phyloP scores from a whole-genome alignment of 2,113 vertebrate species.

The Ceyx melanurus region DNA sequence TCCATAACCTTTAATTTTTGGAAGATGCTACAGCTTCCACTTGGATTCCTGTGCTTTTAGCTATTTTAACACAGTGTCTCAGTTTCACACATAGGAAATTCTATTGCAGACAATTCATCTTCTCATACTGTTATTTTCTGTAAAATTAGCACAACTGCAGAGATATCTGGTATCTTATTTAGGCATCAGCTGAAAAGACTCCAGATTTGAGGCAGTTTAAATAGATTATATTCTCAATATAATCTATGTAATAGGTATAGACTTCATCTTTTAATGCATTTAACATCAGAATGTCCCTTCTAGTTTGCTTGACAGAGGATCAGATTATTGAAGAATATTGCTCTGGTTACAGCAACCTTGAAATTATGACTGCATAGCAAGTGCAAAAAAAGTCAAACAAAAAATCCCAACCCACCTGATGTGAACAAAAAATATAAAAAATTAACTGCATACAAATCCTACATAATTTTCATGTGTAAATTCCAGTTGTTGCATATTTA shows the following conservation, averaged over 20 bases:
- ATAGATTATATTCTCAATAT: conserved; percentile 4
- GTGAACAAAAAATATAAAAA: background rate
- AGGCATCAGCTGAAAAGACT: background rate
- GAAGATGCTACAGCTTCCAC: background rate
- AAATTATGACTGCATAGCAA: background rate
- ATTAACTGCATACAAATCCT: background rate
- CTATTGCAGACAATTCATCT: background rate
- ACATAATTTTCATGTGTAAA: background rate
- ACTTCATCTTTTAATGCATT: background rate
- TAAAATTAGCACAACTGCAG: background rate
- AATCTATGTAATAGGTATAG: background rate
- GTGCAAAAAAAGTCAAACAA: background rate
- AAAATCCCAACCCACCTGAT: background rate
- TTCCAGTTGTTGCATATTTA: background rate
- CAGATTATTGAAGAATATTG: background rate
- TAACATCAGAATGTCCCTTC: background rate
- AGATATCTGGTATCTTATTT: background rate
- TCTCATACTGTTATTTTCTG: background rate
- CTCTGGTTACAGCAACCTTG: background rate
- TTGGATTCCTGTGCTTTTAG: background rate
- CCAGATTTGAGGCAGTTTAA: background rate
- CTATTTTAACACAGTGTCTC: background rate
- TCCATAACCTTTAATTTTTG: background rate
- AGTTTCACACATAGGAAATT: background rate
- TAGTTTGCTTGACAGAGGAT: background rate